phyloP scores from a whole-genome alignment of 2,113 vertebrate species.

The Trogon melanurus region DNA sequence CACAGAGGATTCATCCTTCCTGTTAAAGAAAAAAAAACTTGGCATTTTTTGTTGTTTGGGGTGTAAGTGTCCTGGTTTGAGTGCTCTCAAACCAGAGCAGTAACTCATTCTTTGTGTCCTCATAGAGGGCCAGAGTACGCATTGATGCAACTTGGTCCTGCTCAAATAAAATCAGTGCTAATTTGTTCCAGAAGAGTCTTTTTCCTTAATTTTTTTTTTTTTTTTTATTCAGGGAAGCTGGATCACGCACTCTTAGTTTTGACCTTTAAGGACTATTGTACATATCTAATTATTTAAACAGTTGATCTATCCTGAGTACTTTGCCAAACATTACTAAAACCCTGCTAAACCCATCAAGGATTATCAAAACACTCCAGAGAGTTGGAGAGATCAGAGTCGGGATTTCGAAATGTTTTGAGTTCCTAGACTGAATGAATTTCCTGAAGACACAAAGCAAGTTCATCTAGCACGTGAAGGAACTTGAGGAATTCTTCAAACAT shows the following conservation, averaged over 20 bases:
- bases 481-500: not conserved
- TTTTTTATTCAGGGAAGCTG: not conserved
- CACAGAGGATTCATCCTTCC: not conserved
- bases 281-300: not conserved
- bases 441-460: not conserved
- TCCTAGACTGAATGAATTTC: not conserved
- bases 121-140: accelerated
- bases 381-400: not conserved
- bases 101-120: not conserved
- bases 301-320: not conserved
- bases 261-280: not conserved
- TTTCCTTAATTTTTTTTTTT: not conserved
- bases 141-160: not conserved
- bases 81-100: too few relatives aligned
- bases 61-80: not conserved
- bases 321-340: not conserved
- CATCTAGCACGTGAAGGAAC: not conserved
- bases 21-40: not conserved
- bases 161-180: not conserved
- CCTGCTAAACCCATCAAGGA: not conserved
- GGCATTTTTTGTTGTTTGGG: not conserved
- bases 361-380: not conserved
- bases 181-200: not conserved
- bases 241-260: not conserved
- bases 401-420: not conserved